Conservation (phyloP, 1,140 invertebrate species). For the Plodia interpunctella region DNA sequence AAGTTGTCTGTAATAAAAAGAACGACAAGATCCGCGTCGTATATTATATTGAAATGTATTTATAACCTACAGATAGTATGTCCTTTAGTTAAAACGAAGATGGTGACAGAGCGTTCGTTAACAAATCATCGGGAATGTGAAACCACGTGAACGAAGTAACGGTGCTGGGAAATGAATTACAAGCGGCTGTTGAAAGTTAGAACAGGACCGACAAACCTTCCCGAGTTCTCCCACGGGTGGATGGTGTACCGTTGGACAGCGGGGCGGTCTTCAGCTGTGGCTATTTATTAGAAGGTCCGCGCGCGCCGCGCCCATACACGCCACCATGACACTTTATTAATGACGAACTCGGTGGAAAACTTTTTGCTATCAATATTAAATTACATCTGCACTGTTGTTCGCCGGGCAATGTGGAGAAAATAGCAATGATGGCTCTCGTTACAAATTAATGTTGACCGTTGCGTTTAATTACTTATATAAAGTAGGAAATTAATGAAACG, state of each 20-base stretch:
- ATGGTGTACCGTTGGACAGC: conserved; percentile 36
- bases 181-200: conserved; percentile 1
- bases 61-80: not conserved
- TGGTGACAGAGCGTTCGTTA: not conserved
- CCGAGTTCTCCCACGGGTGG: conserved; percentile 32
- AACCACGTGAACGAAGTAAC: not conserved
- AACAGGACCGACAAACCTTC: conserved; percentile 12
- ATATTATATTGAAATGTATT: not conserved
- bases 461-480: not conserved
- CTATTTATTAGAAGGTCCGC: conserved; percentile 50
- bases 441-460: not conserved
- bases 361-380: conserved; percentile 33
- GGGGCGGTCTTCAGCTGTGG: conserved; percentile 39
- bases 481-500: conserved; percentile 9
- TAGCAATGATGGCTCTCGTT: conserved; percentile 7
- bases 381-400: conserved; percentile 14
- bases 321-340: conserved; percentile 55
- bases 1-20: not conserved
- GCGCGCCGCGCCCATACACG: conserved; percentile 48
- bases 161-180: not conserved
- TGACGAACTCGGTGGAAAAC: conserved; percentile 39
- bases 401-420: not conserved
- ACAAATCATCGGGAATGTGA: conserved; percentile 3
- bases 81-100: not conserved
- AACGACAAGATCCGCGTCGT: not conserved